Percentiles rank a stretch among this genome's conserved stretches.
These are phyloP conservation scores for Agrotis ipsilon DNA, from an alignment of 2,888 invertebrate species.

Conservation along the genomic window DNA sequence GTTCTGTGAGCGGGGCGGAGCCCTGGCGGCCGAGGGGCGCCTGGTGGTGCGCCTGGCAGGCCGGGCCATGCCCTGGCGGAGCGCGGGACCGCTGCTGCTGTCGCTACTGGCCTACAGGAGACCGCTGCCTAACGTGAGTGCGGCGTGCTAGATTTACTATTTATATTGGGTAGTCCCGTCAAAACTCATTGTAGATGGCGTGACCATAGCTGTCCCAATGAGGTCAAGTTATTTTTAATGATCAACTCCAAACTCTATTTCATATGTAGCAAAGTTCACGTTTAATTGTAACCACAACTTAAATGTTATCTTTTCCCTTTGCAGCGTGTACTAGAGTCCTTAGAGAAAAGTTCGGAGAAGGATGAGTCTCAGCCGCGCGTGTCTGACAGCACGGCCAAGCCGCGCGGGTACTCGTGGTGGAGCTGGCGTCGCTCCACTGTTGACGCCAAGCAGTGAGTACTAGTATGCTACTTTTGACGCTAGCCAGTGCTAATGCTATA, in stretches of 20 bases:
- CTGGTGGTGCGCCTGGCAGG: slow-evolving; percentile 96
- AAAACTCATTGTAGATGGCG: neutral
- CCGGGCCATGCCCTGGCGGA: slow-evolving; percentile 97
- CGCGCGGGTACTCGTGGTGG: slow-evolving; percentile 92
- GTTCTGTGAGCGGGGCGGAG: slow-evolving; percentile 94
- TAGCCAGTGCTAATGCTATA: neutral
- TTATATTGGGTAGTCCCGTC: neutral
- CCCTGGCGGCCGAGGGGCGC: slow-evolving; percentile 95
- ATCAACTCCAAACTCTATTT: too few relatives aligned
- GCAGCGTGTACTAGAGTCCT: slow-evolving; percentile 84
- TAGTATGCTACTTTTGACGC: neutral
- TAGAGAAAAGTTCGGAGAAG: slow-evolving; percentile 84
- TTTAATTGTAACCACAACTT: neutral
- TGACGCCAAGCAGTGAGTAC: slow-evolving; percentile 79
- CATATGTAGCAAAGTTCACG: neutral
- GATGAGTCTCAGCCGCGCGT: slow-evolving; percentile 69
- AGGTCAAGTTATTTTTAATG: neutral
- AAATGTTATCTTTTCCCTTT: neutral
- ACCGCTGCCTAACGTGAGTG: slow-evolving; percentile 94
- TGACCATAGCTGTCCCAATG: neutral
- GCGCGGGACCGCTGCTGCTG: slow-evolving; percentile 97
- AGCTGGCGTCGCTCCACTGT: slow-evolving; percentile 92
- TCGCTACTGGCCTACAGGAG: slow-evolving; percentile 96
- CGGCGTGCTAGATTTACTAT: neutral
- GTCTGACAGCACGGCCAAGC: slow-evolving; percentile 79